Evolutionary conservation across 2,888 invertebrate species (phyloP).

Genomic region (Drosophila subquinaria): DNA sequence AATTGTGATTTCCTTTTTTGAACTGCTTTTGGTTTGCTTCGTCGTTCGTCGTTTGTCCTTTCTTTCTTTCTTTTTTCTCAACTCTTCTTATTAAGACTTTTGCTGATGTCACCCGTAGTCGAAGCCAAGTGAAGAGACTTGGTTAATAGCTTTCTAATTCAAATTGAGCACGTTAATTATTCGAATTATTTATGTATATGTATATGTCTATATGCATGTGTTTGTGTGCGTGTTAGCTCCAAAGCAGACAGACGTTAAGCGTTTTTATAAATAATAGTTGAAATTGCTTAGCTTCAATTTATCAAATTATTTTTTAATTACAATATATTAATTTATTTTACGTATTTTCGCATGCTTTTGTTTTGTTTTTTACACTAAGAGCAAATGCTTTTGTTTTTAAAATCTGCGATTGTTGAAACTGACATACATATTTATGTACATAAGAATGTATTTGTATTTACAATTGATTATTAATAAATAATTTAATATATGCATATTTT

Average conservation of each 20-base stretch:
- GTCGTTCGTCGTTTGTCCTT: slow-evolving; percentile 75
- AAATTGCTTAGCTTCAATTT: slow-evolving; percentile 57
- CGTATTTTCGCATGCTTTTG: slow-evolving; percentile 52
- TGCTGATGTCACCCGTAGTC: slow-evolving; percentile 63
- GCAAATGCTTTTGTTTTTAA: slow-evolving; percentile 58
- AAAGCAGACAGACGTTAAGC: slow-evolving; percentile 71
- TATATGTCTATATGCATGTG: slow-evolving; percentile 12
- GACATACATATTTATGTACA: slow-evolving; percentile 38
- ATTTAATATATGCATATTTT: slow-evolving; percentile 41
- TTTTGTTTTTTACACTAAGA: slow-evolving; percentile 51
- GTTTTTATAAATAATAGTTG: slow-evolving; percentile 54
- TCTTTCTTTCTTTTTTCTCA: slow-evolving; percentile 3
- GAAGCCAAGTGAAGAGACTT: slow-evolving; percentile 45
- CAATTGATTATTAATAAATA: slow-evolving; percentile 70
- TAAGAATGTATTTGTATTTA: slow-evolving; percentile 38
- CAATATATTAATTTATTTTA: slow-evolving; percentile 37
- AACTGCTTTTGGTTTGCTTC: slow-evolving; percentile 82
- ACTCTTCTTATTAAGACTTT: slow-evolving; percentile 46
- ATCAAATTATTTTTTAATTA: slow-evolving; percentile 41
- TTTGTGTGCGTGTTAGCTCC: slow-evolving; percentile 49
- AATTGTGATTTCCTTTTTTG: slow-evolving; percentile 70
- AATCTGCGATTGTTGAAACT: slow-evolving; percentile 55
- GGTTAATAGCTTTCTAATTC: slow-evolving; percentile 41
- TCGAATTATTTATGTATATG: slow-evolving; percentile 40
- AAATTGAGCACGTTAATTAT: slow-evolving; percentile 66